Base-by-base conservation (phyloP, 2,888 invertebrate genomes). In the Athrips mouffetella region DNA sequence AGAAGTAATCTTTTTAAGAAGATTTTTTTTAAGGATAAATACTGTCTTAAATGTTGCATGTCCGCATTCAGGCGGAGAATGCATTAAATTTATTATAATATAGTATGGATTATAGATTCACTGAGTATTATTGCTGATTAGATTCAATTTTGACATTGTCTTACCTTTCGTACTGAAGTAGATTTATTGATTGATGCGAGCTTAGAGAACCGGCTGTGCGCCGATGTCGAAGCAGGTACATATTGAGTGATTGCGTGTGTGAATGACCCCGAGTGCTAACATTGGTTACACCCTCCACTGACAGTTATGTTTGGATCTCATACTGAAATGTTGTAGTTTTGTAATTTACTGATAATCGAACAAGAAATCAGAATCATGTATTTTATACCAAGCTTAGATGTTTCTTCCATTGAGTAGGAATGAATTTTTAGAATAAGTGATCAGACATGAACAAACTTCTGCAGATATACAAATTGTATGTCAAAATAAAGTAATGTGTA, bases 121-220 rank as follows among this genome's bases (percentile, higher is more conserved):
- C 81, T 81, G 87, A 87, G 87, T 87, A 87, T 87, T 87, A 86
- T 87, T 87, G 80, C 82, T 66, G 79, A 83, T 75, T 84, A 82
- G 81, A 82, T 75, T 78, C 74, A 76, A 79, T 76, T 69, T 75
- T 78, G 75, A 79, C 76, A 74, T 73, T 70, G 74, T 75, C 72
- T 73, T 73, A 72, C 77, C 80, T 77, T 70, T 71, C 35, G 68
- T 77, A 81, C 75, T 80, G 75, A 79, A 71, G 67, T 73, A 63
- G 72, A 77, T 71, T 71, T 71, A 51, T 72, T 70, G 65, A 51
- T 72, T 70, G 65, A 70, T 76, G 75, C 73, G 78, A 81, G 80
- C 76, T 76, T 31, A 45, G 10, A 20, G 41, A 25, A 18, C 25
- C 45, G 45, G 35, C 13, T 13, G 1, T 7, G 35, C 25, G 40